Evolutionary conservation across 2,888 invertebrate genomes (phyloP), one percentile per base, ranked within the genome.

Genomic region (Chymomyza amoena): DNA sequence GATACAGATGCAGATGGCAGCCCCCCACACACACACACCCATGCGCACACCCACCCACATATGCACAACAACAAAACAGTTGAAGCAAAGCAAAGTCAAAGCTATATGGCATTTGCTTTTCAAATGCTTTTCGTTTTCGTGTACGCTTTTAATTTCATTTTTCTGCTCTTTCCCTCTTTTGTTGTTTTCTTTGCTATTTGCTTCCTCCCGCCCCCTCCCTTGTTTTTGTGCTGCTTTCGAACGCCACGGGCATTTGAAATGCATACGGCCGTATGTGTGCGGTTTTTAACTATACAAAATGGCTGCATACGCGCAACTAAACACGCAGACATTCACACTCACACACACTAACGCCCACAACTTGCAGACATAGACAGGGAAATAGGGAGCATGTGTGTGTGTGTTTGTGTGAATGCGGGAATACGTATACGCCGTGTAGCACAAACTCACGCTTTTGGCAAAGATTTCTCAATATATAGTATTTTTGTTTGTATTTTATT

Each of bases 161-260:
- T 15, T 15, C 15, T 6, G 15, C 13, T 61, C 13, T 61, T 18
- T 39, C 61, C 13, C 28, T 28, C 36, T 28, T 32, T 60, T 13
- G 16, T 25, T 59, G 59, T 59, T 25, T 25, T 25, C 28, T 57
- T 18, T 57, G 57, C 15, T 20, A 20, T 20, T 20, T 57, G 20
- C 57, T 15, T 57, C 5, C 25, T 18, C 9, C 9, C 28, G 66
- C 74, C 66, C 66, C 70, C 72, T 6, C 56, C 60, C 64, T 57
- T 60, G 61, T 54, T 16, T 54, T 16, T 54, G 15, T 54, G 54
- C 9, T 68, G 75, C 82, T 69, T 80, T 81, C 81, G 69, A 70
- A 64, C 80, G 87, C 83, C 83, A 76, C 62, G 79, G 83, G 83
- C 83, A 79, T 85, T 86, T 75, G 72, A 81, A 83, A 81, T 86